Conservation (phyloP, 1,140 invertebrate species). For the Lepidostoma basale region DNA sequence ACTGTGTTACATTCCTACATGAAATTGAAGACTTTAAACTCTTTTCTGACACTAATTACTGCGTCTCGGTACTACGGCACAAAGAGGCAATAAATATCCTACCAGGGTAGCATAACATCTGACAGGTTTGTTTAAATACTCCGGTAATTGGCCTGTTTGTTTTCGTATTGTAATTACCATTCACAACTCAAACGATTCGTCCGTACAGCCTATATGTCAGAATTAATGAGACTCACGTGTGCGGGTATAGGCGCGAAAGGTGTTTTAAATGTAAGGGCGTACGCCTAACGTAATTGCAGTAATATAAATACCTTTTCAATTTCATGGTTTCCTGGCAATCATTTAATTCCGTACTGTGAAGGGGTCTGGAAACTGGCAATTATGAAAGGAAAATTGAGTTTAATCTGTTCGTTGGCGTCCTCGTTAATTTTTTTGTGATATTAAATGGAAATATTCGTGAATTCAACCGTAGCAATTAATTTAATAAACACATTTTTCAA, state of each 20-base stretch:
- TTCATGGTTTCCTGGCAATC: conserved; percentile 22
- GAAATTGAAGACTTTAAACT: too few relatives aligned
- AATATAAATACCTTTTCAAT: conserved; percentile 26
- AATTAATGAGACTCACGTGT: conserved; percentile 30
- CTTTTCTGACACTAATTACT: not conserved
- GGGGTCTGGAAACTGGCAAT: not conserved
- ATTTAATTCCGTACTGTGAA: conserved; percentile 1
- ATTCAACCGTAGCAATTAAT: too few relatives aligned
- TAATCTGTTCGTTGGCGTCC: conserved; percentile 12
- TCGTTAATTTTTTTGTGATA: not conserved
- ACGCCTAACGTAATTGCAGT: conserved; percentile 17
- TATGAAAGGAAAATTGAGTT: conserved; percentile 14
- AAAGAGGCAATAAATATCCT: not conserved
- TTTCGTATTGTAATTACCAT: conserved; percentile 31
- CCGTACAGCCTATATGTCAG: conserved; percentile 12
- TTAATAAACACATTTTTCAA: too few relatives aligned
- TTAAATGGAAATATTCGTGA: not conserved
- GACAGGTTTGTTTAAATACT: not conserved
- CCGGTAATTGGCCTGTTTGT: conserved; percentile 27
- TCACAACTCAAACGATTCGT: conserved; percentile 29
- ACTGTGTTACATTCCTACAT: too few relatives aligned
- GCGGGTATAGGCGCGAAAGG: conserved; percentile 1
- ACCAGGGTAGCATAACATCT: conserved; percentile 4
- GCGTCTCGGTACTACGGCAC: not conserved
- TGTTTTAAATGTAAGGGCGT: conserved; percentile 20